Base-by-base conservation (phyloP, 1,140 invertebrate genomes). In the Rhopalosiphum maidis region DNA sequence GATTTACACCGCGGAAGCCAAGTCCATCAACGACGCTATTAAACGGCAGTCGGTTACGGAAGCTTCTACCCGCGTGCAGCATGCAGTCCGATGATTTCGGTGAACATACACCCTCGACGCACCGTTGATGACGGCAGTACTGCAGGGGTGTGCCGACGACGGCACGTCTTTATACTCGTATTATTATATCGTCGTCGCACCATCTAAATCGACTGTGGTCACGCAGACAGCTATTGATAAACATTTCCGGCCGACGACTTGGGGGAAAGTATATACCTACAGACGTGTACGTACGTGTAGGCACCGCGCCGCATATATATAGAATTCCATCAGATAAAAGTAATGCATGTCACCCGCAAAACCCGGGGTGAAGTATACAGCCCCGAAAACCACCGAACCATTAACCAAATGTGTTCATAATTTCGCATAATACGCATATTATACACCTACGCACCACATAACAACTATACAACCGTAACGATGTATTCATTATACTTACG, bases 131-230 rank as follows among this genome's bases (percentile, higher is more conserved):
- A n/a, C 15, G 18, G 7, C 48, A 7, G n/a, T 23, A 41, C 41
- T 41, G n/a, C 15, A 35, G 68, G 90, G 68, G 90, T 83, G 90
- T 46, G 60, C 22, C 55, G 90, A 9, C 41, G 90, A 91, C 46
- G 37, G 41, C 91, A 83, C 2, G 91, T 85, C 90, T 83, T 82
- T 85, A 41, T 91, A 48, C 60, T 77, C 60, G 60, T 77, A 77
- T 77, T 87, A 87, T 87, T 46, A 87, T 87, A 55, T 91, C 60
- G 60, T 30, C 25, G 46, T 83, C 48, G 48, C 22, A 55, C 82
- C 37, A 93, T 93, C 91, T 93, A 93, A 93, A 93, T 93, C 82
- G 82, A 86, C 91, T 55, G 91, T 48, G 91, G 91, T 86, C 91
- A 86, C 91, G 91, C 68, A 46, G 82, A 83, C 77, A 35, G 77